Conservation (phyloP, 2,888 invertebrate species). For the Darwinula stevensoni region DNA sequence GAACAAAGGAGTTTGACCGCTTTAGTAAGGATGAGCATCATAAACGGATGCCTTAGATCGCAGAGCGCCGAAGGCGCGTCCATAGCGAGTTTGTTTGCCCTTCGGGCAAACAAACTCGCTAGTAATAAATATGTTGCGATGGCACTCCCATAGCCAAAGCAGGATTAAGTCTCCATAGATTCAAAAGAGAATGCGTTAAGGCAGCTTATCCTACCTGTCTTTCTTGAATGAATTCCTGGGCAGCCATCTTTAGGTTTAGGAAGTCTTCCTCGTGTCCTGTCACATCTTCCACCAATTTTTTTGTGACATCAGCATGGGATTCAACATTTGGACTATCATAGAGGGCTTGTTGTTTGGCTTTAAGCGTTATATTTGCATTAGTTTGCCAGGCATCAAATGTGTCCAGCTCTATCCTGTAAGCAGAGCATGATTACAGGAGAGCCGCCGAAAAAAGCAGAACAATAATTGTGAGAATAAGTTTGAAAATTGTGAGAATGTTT, state of each 20-base stretch:
- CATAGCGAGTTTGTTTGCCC: too few species aligned
- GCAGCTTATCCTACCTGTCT: constrained; percentile 35
- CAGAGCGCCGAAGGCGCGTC: too few species aligned
- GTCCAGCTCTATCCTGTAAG: constrained; percentile 26
- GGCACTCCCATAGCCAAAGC: too few species aligned
- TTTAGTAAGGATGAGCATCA: too few species aligned
- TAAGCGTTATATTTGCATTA: constrained; percentile 40
- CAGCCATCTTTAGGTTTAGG: constrained; percentile 78
- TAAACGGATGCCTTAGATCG: too few species aligned
- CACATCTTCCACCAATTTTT: constrained; percentile 69
- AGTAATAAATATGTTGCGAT: too few species aligned
- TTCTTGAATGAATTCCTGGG: constrained; percentile 83
- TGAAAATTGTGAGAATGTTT: too few species aligned
- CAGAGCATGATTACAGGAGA: constrained; percentile 7
- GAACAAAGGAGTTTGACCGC: too few species aligned
- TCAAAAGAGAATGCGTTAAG: background rate
- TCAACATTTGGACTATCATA: constrained; percentile 36
- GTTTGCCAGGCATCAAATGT: constrained; percentile 60
- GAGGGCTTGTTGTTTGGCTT: constrained; percentile 54
- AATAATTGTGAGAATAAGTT: too few species aligned
- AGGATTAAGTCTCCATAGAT: too few species aligned
- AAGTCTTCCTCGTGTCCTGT: constrained; percentile 86
- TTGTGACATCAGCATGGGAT: constrained; percentile 29
- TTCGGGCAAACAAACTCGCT: too few species aligned
- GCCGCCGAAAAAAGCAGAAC: background rate